Base-by-base conservation (phyloP, 2,888 invertebrate genomes). In the Standfussiana lucernea region DNA sequence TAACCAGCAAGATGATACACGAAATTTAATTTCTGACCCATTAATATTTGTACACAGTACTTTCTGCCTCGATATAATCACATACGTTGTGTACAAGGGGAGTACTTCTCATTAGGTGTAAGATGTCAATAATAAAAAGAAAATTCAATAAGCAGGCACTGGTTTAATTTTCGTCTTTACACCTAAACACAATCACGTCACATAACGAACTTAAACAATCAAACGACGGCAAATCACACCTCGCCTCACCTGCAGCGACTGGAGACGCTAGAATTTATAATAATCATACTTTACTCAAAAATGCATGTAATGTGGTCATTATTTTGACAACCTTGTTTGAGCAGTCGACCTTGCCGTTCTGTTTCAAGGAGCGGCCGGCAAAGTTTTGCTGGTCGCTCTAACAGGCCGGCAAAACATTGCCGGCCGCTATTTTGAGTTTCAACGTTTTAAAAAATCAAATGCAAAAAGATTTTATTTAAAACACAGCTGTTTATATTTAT, bases 31-130 rank as follows among this genome's bases (percentile, higher is more conserved):
- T 67, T 72, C 73, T 72, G 72, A 75, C 65, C 65, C 62, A 72
- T 47, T 78, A 35, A 40, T 62, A 74, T 78, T 75, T 79, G 79
- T 50, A 78, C 32, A 64, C 32, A n/a, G 79, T 79, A 78, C 66
- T 70, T 72, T 71, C 70, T 45, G 56, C 56, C 84, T 71, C 56
- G 32, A 67, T 67, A 61, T 71, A 56, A 70, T 28, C 56, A 72
- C 67, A 70, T 61, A 47, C 15, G 8, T 77, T 75, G 61, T 78
- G 75, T 77, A 67, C 66, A 72, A 74, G 86, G 86, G 66, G 72
- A 79, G 81, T 79, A 77, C 78, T 68, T 79, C 80, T 82, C 76
- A 75, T 80, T 88, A 88, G 56, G 62, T 75, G 28, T 89, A 88
- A 87, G 89, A 83, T 77, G 70, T 83, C 74, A 77, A 72, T 77